Conservation (phyloP, 2,888 invertebrate species). For the Dione vanillae region DNA sequence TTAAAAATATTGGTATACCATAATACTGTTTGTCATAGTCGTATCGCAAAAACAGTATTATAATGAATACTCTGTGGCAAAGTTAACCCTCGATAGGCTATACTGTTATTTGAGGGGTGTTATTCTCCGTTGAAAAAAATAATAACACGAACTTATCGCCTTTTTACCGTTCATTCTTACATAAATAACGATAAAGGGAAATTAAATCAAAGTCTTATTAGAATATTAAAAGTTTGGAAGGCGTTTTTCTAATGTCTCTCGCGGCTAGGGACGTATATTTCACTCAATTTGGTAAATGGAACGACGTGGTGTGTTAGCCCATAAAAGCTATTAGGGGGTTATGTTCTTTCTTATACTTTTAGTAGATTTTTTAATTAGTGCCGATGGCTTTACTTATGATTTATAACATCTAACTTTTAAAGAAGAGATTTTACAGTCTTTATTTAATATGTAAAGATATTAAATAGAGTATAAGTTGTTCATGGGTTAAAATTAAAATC, state of each 20-base stretch:
- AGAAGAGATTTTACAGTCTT: not conserved
- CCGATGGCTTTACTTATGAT: conserved; percentile 16
- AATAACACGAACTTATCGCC: conserved; percentile 79
- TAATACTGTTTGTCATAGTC: conserved; percentile 29
- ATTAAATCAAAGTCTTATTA: conserved; percentile 84
- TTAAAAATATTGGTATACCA: conserved; percentile 9
- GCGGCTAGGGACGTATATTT: conserved; percentile 78
- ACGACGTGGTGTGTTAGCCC: conserved; percentile 60
- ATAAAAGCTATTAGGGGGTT: conserved; percentile 64
- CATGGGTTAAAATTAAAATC: too few species aligned
- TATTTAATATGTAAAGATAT: not conserved
- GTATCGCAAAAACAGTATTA: conserved; percentile 11
- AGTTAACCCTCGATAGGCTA: conserved; percentile 56
- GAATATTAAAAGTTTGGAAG: conserved; percentile 81
- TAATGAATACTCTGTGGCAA: conserved; percentile 53
- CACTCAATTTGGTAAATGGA: conserved; percentile 83
- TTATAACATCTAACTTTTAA: conserved; percentile 7
- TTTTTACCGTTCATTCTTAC: conserved; percentile 75
- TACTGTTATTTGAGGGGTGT: conserved; percentile 61
- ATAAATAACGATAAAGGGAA: conserved; percentile 84
- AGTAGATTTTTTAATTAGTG: conserved; percentile 36
- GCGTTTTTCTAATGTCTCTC: conserved; percentile 81
- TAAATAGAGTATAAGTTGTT: too few species aligned
- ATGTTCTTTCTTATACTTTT: conserved; percentile 50
- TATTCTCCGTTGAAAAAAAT: conserved; percentile 63